Evolutionary conservation across 37 sponge, comb jelly and placozoan species (phyloP).

Genomic region (Trichoplax adhaerens): DNA sequence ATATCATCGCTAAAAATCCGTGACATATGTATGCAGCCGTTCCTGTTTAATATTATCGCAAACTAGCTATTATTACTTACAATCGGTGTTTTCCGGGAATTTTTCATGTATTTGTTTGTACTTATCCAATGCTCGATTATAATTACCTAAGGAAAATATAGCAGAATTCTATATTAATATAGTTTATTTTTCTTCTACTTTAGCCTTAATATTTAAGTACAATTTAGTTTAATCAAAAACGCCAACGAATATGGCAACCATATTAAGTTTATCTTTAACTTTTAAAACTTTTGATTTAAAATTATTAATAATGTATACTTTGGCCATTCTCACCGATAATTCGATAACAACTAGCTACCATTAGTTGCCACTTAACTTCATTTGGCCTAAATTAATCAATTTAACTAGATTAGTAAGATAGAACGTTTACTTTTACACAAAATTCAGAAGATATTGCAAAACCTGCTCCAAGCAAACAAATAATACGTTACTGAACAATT

Average conservation of each 20-base stretch:
- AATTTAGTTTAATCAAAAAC: too few species aligned
- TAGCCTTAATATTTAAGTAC: too few species aligned
- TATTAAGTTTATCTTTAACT: too few species aligned
- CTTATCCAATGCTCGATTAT: constrained; percentile 65
- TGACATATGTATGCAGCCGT: background rate
- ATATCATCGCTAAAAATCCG: background rate
- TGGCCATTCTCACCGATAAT: constrained; percentile 35
- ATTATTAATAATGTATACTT: background rate
- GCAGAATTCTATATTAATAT: too few species aligned
- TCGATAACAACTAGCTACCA: constrained; percentile 86
- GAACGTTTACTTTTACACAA: background rate
- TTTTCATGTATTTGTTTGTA: constrained; percentile 63
- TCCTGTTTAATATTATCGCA: background rate
- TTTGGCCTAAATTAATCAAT: constrained; percentile 31
- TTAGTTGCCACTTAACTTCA: constrained; percentile 86
- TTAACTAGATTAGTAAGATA: background rate
- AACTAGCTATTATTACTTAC: background rate
- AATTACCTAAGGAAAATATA: constrained; percentile 41
- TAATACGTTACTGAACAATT: background rate
- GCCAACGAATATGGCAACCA: too few species aligned
- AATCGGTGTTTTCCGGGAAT: constrained; percentile 87
- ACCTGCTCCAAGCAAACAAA: background rate
- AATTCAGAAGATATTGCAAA: background rate
- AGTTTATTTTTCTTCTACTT: too few species aligned
- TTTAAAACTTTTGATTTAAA: too few species aligned